Percentiles rank a stretch among this genome's conserved stretches.
phyloP scores from a whole-genome alignment of 2,888 invertebrate species.

The Caenorhabditis imperialis region DNA sequence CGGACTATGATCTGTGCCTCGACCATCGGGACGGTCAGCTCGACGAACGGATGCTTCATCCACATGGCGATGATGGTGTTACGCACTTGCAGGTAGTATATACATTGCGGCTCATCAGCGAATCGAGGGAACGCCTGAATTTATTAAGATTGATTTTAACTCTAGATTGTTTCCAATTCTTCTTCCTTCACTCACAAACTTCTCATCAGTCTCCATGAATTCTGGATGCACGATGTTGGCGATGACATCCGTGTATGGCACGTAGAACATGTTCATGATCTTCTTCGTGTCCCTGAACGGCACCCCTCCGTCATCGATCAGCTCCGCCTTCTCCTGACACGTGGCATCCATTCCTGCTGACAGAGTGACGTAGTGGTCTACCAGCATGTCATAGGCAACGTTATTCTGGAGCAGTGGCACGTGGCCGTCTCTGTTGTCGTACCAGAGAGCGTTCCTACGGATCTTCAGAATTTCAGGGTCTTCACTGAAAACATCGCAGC shows the following conservation, averaged over 20 bases:
- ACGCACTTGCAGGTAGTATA: conserved; percentile 79
- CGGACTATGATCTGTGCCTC: conserved; percentile 40
- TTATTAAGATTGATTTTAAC: not conserved
- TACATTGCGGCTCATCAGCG: conserved; percentile 50
- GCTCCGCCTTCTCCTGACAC: conserved; percentile 26
- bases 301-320: conserved; percentile 37
- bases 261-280: conserved; percentile 54
- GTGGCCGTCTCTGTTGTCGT: conserved; percentile 27
- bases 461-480: conserved; percentile 6
- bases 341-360: conserved; percentile 47
- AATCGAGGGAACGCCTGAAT: conserved; percentile 77
- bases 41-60: conserved; percentile 79
- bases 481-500: conserved; percentile 19
- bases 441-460: conserved; percentile 17
- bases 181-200: conserved; percentile 42
- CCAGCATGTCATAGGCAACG: conserved; percentile 27
- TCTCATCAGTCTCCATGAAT: conserved; percentile 79
- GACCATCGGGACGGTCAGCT: conserved; percentile 34
- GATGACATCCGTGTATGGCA: conserved; percentile 45
- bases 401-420: conserved; percentile 46
- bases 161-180: too few species aligned
- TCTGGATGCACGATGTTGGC: conserved; percentile 77
- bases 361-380: conserved; percentile 31
- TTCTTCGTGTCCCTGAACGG: conserved; percentile 28
- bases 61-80: conserved; percentile 80